A percentile compares a stretch with the other conserved stretches of the same genome.
Evolutionary conservation across 1,140 invertebrate genomes (phyloP).

Genomic region (Nasonia giraulti): DNA sequence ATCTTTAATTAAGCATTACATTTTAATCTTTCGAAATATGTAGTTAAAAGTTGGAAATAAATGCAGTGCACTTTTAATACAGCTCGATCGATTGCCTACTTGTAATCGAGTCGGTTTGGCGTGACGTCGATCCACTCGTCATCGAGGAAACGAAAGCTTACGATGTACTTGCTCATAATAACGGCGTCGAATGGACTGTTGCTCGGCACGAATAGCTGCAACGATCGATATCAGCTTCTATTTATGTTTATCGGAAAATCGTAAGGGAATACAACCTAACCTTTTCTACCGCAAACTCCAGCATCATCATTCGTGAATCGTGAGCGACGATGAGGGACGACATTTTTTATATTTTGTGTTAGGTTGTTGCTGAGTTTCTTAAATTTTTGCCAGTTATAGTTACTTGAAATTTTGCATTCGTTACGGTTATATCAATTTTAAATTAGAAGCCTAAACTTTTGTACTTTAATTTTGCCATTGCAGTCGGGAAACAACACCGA

Average conservation of each 20-base stretch:
- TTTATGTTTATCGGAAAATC: neutral
- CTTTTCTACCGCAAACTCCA: slow-evolving; percentile 63
- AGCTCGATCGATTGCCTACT: slow-evolving; percentile 2
- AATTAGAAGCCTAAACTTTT: slow-evolving; percentile 33
- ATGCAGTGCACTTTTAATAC: too few relatives aligned
- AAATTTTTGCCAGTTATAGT: neutral
- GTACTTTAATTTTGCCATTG: slow-evolving; percentile 36
- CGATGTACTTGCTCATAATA: slow-evolving; percentile 60
- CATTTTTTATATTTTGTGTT: slow-evolving; percentile 54
- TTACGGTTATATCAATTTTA: slow-evolving; percentile 31
- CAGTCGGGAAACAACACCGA: neutral
- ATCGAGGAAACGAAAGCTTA: slow-evolving; percentile 64
- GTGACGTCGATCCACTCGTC: slow-evolving; percentile 61
- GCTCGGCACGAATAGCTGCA: slow-evolving; percentile 62
- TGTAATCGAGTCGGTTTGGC: slow-evolving; percentile 59
- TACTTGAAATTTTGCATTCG: neutral
- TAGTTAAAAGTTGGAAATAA: too few relatives aligned
- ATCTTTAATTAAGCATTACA: too few relatives aligned
- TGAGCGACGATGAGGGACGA: slow-evolving; percentile 59
- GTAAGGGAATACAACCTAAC: slow-evolving; percentile 53
- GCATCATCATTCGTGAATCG: slow-evolving; percentile 63
- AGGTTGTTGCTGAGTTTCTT: neutral
- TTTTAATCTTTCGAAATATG: too few relatives aligned
- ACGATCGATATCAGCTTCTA: neutral
- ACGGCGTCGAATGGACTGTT: slow-evolving; percentile 57